Conservation (phyloP, 2,113 vertebrate species). For the Cisticola juncidis region DNA sequence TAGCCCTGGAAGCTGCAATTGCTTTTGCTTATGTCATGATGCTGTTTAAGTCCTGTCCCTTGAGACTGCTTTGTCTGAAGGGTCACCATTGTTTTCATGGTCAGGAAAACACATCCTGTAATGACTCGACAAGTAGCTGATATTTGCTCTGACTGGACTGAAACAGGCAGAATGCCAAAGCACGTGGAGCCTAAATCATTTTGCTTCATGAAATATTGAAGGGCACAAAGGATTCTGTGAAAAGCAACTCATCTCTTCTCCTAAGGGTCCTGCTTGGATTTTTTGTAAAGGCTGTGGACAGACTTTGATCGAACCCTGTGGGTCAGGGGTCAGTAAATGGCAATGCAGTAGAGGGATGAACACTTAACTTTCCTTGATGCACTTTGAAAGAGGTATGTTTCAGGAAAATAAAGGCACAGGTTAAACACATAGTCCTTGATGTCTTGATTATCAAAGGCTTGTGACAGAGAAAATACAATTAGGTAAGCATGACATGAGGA, state of each 20-base stretch:
- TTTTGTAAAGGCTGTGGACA: not conserved
- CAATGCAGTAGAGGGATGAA: not conserved
- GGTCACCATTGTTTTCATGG: not conserved
- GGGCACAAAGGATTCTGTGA: not conserved
- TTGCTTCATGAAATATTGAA: slow-evolving; percentile 10
- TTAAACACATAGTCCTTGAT: not conserved
- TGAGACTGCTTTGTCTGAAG: not conserved
- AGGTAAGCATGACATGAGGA: not conserved
- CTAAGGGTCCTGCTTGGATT: not conserved
- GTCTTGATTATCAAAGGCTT: not conserved
- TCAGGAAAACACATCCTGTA: not conserved
- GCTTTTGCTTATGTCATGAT: not conserved
- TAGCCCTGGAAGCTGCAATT: not conserved
- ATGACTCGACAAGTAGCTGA: not conserved
- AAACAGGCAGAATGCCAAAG: not conserved
- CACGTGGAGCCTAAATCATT: not conserved
- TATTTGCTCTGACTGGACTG: not conserved
- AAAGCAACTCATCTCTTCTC: not conserved
- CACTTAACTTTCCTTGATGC: not conserved
- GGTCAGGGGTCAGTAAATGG: not conserved
- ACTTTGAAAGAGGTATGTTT: not conserved
- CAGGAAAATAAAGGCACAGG: not conserved
- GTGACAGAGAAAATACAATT: not conserved
- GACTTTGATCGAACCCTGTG: not conserved
- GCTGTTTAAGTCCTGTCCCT: not conserved